Conservation (phyloP, 2,888 invertebrate species). For the Resseliella maxima region DNA sequence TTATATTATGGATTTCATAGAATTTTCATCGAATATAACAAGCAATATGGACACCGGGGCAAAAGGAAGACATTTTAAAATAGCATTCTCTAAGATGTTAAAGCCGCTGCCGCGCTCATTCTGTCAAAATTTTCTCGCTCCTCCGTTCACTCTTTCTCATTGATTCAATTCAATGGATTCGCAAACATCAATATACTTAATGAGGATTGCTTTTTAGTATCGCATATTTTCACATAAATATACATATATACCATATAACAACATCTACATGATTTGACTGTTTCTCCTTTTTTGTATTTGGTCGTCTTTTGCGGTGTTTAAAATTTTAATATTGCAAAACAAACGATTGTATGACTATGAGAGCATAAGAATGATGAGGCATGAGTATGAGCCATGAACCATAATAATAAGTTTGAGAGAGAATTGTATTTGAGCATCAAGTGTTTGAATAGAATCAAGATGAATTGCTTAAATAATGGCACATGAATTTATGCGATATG, state of each 20-base stretch:
- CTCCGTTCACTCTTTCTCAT: background rate
- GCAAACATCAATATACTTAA: slow-evolving; percentile 9
- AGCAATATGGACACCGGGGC: background rate
- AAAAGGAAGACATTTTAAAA: background rate
- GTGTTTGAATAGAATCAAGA: slow-evolving; percentile 47
- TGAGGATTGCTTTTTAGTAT: background rate
- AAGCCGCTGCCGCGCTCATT: background rate
- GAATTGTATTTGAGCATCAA: slow-evolving; percentile 16
- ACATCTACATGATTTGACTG: background rate
- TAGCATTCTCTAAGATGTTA: background rate
- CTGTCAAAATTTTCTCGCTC: background rate
- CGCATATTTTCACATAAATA: background rate
- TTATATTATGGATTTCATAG: background rate
- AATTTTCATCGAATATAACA: background rate
- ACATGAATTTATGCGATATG: slow-evolving; percentile 49
- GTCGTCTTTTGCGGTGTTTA: background rate
- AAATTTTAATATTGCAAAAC: background rate
- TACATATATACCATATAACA: background rate
- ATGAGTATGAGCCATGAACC: too few relatives aligned
- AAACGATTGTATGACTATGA: too few relatives aligned
- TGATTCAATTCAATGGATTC: background rate
- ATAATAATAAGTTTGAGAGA: too few relatives aligned
- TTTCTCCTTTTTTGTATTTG: background rate
- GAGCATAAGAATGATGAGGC: too few relatives aligned
- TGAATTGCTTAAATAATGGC: slow-evolving; percentile 26